Conservation (phyloP, 1,140 invertebrate genomes). For the Drosophila bifasciata region DNA sequence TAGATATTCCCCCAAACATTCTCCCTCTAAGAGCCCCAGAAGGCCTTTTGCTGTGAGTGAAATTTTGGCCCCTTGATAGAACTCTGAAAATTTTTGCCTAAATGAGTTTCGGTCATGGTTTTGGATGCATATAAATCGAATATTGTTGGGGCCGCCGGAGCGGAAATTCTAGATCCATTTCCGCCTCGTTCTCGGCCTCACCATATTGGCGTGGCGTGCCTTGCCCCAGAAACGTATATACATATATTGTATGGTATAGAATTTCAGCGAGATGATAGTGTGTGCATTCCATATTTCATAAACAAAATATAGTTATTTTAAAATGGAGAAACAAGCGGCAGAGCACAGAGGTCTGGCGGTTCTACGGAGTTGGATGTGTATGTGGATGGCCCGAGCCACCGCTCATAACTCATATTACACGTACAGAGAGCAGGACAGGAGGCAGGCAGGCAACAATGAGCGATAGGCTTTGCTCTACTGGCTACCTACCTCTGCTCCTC, state of each 20-base stretch:
- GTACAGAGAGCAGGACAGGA: not conserved
- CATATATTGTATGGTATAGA: constrained; percentile 13
- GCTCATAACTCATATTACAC: constrained; percentile 62
- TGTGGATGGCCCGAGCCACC: constrained; percentile 43
- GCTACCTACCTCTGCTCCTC: not conserved
- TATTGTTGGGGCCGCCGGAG: constrained; percentile 36
- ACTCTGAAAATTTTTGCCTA: constrained; percentile 11
- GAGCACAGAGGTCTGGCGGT: not conserved
- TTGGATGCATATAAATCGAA: constrained; percentile 4
- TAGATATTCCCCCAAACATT: constrained; percentile 31
- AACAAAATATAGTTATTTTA: constrained; percentile 67
- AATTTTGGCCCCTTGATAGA: constrained; percentile 1
- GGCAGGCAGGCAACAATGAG: constrained; percentile 54
- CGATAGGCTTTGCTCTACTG: constrained; percentile 49
- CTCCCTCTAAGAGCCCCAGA: too few relatives aligned
- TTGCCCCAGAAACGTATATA: constrained; percentile 32
- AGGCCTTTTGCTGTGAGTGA: not conserved
- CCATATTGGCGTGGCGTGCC: constrained; percentile 37
- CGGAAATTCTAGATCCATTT: constrained; percentile 76
- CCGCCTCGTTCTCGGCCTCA: constrained; percentile 65
- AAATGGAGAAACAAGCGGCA: constrained; percentile 45
- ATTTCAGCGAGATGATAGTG: too few relatives aligned
- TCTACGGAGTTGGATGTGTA: not conserved
- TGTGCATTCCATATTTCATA: constrained; percentile 25
- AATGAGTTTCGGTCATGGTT: constrained; percentile 11